phyloP scores from a whole-genome alignment of 2,888 invertebrate genomes.

The Cancer borealis region DNA sequence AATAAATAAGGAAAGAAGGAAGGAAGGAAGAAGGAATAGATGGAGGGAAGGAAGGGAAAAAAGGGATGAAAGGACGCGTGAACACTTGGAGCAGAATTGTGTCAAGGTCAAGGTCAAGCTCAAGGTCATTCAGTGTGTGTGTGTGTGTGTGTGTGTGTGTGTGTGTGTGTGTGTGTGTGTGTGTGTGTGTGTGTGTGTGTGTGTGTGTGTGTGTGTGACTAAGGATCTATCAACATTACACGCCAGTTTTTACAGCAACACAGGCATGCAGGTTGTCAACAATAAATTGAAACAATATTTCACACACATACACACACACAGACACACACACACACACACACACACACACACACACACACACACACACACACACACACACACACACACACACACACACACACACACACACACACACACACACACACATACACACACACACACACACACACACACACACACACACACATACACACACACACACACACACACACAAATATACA shows the following conservation, averaged over 20 bases:
- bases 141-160: slow-evolving; percentile 11
- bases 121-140: background rate
- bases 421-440: background rate
- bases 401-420: slow-evolving; percentile 32
- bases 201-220: slow-evolving; percentile 16
- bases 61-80: background rate
- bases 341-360: slow-evolving; percentile 13
- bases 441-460: slow-evolving; percentile 14
- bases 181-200: slow-evolving; percentile 32
- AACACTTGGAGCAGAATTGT: background rate
- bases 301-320: background rate
- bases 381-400: too few relatives aligned
- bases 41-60: background rate
- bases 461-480: slow-evolving; percentile 1
- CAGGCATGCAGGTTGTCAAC: background rate
- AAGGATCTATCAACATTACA: background rate
- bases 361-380: too few relatives aligned
- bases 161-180: slow-evolving; percentile 31
- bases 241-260: background rate
- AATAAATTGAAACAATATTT: slow-evolving; percentile 7
- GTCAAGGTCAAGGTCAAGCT: background rate
- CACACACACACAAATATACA: too few relatives aligned
- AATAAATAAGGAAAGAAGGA: background rate
- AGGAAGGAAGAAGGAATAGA: background rate
- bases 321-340: slow-evolving; percentile 9